Base-by-base conservation (phyloP, 2,797 vertebrate genomes). In the Allobates femoralis region DNA sequence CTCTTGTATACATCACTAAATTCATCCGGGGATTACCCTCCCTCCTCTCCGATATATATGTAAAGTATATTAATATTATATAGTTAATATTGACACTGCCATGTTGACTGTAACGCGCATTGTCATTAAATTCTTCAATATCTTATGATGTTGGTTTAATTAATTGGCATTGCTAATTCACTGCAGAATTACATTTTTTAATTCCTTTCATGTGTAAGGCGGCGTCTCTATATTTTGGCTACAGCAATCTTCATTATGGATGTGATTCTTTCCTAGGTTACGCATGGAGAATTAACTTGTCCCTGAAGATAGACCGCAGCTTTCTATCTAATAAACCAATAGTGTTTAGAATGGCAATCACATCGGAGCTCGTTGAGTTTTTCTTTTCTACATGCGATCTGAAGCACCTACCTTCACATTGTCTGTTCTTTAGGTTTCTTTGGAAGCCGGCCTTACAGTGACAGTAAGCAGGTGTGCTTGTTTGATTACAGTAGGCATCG, bases 381-480 rank as follows among this genome's bases (percentile, higher is more conserved):
- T 46, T 46, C 11, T 79, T 74, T 88, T 67, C 67, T 69, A 74
- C 46, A 79, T 19, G 3, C n/a, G 67, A 64, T 83, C 86, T 71
- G 53, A 74, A 66, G 51, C 41, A 76, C 78, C 64, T 96, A 99
- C 98, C 98, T 98, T 99, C 97, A 93, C 98, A 99, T 4, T 96
- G 96, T 79, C 94, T 96, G 16, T 94, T 96, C 90, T 93, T 96
- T 74, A 92, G 94, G 91, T 97, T 97, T 92, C 97, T 97, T 92
- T 96, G 97, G 94, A 99, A 99, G 89, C 98, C 98, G 83, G 94
- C 90, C 90, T 97, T 99, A 93, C 98, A 99, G 85, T 95, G 97
- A 90, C 98, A 99, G 89, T 97, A 90, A 58, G 95, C 93, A 90
- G 95, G 95, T 90, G 93, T 92, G 93, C 96, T 95, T 85, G 97